Conservation (phyloP, 2,888 invertebrate genomes). For the Catocala fraxini region DNA sequence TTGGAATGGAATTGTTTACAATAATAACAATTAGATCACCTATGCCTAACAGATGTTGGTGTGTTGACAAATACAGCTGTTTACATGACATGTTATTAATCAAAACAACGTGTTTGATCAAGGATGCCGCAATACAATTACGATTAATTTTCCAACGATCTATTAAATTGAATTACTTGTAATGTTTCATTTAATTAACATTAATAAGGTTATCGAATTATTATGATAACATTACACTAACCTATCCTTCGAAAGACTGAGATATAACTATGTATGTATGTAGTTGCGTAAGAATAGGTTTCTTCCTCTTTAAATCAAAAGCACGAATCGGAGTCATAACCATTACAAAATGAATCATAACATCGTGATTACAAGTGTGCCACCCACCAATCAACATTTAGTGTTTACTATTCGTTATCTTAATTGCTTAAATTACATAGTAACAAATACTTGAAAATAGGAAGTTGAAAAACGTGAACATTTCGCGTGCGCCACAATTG, state of each 20-base stretch:
- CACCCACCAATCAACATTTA: slow-evolving; percentile 21
- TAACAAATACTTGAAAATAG: slow-evolving; percentile 14
- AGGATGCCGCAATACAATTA: slow-evolving; percentile 37
- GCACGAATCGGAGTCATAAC: slow-evolving; percentile 17
- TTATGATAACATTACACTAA: slow-evolving; percentile 46
- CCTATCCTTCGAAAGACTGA: slow-evolving; percentile 17
- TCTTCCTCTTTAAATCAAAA: slow-evolving; percentile 27
- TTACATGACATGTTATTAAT: slow-evolving; percentile 15
- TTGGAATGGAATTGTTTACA: no score
- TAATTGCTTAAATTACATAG: slow-evolving; percentile 22
- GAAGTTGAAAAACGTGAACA: slow-evolving; percentile 10
- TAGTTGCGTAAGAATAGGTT: slow-evolving; percentile 8
- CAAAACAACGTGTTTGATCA: slow-evolving; percentile 26
- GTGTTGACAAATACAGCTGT: slow-evolving; percentile 13
- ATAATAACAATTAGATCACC: not conserved
- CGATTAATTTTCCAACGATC: slow-evolving; percentile 51
- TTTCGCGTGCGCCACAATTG: slow-evolving; percentile 6
- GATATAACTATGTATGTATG: slow-evolving; percentile 1
- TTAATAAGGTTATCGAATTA: slow-evolving; percentile 59
- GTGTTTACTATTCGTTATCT: slow-evolving; percentile 18
- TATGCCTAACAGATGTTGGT: slow-evolving; percentile 3
- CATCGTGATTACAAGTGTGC: slow-evolving; percentile 23
- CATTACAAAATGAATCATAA: slow-evolving; percentile 26
- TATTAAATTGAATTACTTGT: slow-evolving; percentile 42
- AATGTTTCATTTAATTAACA: slow-evolving; percentile 61